Evolutionary conservation across 2,113 vertebrate genomes (phyloP), one percentile per base, ranked within the genome.

Genomic region (Gadus chalcogrammus): DNA sequence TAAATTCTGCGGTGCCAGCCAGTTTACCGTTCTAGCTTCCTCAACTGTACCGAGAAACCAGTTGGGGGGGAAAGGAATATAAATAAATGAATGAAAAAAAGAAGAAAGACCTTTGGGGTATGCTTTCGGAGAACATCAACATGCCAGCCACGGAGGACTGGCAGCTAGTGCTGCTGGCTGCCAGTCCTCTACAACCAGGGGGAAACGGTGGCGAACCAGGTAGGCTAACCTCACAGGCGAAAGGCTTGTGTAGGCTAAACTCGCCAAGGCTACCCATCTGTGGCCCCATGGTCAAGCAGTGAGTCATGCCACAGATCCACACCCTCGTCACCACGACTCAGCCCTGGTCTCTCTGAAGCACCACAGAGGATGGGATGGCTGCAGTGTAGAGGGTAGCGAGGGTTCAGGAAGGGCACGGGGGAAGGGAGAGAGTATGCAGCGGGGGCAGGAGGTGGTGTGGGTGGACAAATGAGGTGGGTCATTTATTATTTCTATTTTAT

Each of bases 281-380:
- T 61, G 67, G 71, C 73, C 67, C 69, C 61, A 66, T 67, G 70
- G 73, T 75, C 73, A 62, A 79, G 61, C 68, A 73, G 63, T 76
- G 75, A 82, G 62, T 69, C 79, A 48, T 56, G 67, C 69, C 58
- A 35, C 67, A 60, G 59, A 64, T 22, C 27, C 59, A 64, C 61
- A 67, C 17, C 70, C 67, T 24, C 22, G 52, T 8, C 2, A 65
- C 71, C 13, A 52, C 65, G 70, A 28, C 15, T 27, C 18, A 53
- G n/a, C 9, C 24, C 24, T 24, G 1, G 24, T 35, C 31, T 35
- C 31, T 35, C 31, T 35, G 31, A 35, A 4, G 6, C 31, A 35
- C 31, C 31, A 35, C 31, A 35, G 31, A 35, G 31, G 31, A 35
- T 35, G 31, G 31, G 58, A 5, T 7, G 68, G 48, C 9, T 15